A percentile compares a stretch with the other conserved stretches of the same genome.
phyloP scores from a whole-genome alignment of 2,797 vertebrate genomes.

The Anguilla obscura region DNA sequence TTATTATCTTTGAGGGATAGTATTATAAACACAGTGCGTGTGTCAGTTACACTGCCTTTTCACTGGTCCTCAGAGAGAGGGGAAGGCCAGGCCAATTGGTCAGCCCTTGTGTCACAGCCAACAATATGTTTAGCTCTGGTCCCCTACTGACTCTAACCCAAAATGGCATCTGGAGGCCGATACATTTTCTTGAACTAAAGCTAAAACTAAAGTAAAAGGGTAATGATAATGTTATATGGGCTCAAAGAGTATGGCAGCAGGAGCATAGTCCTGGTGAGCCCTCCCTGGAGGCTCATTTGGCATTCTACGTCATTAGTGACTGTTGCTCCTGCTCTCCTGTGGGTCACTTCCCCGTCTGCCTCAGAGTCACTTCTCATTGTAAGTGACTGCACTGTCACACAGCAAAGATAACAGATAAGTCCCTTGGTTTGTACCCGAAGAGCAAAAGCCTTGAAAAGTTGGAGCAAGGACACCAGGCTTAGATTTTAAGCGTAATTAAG shows the following conservation, averaged over 20 bases:
- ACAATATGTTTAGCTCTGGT: background rate
- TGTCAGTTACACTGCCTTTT: background rate
- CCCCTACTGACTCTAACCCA: no score
- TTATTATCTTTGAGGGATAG: no score
- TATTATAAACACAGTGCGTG: background rate
- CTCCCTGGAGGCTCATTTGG: background rate
- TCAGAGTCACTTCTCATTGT: background rate
- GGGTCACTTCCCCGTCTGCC: background rate
- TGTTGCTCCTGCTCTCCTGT: background rate
- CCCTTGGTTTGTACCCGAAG: background rate
- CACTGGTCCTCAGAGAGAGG: background rate
- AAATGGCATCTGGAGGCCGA: background rate
- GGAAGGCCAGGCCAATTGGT: background rate
- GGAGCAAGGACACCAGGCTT: background rate
- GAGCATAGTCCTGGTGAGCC: background rate
- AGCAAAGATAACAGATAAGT: background rate
- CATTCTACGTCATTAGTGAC: background rate
- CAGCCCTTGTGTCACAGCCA: background rate
- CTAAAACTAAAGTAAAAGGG: background rate
- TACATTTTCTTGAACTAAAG: background rate
- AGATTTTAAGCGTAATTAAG: slow-evolving; percentile 21
- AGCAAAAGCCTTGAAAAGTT: slow-evolving; percentile 3
- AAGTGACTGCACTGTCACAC: background rate
- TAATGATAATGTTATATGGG: background rate
- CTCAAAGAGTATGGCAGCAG: background rate